These are phyloP conservation scores for Anthrax anthrax DNA, from an alignment of 2,888 invertebrate genomes.

Conservation along the genomic window DNA sequence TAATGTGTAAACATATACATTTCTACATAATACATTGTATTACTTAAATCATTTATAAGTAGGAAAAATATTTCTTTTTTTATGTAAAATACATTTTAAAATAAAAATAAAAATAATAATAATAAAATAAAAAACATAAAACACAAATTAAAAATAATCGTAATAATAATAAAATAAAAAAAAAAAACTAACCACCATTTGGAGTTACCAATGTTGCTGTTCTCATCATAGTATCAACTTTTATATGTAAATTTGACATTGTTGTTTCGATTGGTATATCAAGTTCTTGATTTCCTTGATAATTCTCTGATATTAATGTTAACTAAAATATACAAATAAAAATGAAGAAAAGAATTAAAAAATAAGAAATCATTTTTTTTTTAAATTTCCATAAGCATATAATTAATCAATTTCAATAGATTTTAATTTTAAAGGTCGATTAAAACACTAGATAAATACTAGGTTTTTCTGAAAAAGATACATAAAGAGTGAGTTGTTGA, in stretches of 20 bases:
- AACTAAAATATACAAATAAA: constrained; percentile 15
- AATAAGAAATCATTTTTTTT: constrained; percentile 1
- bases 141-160: too few species aligned
- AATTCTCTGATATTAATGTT: constrained; percentile 27
- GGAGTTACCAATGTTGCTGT: constrained; percentile 31
- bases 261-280: constrained; percentile 31
- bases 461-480: too few species aligned
- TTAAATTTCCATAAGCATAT: background rate
- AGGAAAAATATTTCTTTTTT: background rate
- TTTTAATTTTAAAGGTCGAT: too few species aligned
- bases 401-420: background rate
- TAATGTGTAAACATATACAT: too few species aligned
- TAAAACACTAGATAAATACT: too few species aligned
- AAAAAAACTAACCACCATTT: constrained; percentile 33
- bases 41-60: background rate
- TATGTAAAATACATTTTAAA: background rate
- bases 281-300: constrained; percentile 26
- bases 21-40: too few species aligned
- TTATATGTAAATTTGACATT: constrained; percentile 29
- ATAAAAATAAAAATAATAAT: too few species aligned
- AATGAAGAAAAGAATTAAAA: background rate
- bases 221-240: constrained; percentile 30
- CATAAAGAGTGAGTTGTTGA: background rate
- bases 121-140: too few species aligned
- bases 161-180: too few species aligned